These are phyloP conservation scores for zebrafish (Danio rerio) DNA, from an alignment of 2,113 vertebrate species.

Conservation along the genomic window GRCz12tu NC_133177.1:45506001-45506500, in stretches of 20 bases:
- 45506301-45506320: background rate
- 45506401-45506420: slow-evolving; percentile 82
- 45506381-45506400: slow-evolving; percentile 97
- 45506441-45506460: background rate
- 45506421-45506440: background rate
- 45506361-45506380: slow-evolving; percentile 97
- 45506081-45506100: slow-evolving; percentile 1
- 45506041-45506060: background rate
- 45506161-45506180: background rate
- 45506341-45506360: slow-evolving; percentile 90
- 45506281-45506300: background rate
- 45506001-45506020: background rate
- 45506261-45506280: background rate
- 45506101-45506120: background rate
- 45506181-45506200: slow-evolving; percentile 26
- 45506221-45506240: slow-evolving; percentile 2
- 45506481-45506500: background rate
- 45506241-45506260: background rate
- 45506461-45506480: too few relatives aligned
- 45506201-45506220: slow-evolving; percentile 21
- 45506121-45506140: slow-evolving; percentile 1
- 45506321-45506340: background rate
- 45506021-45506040: background rate
- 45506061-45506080: background rate
- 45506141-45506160: slow-evolving; percentile 37